A percentile compares a stretch with the other conserved stretches of the same genome.
Evolutionary conservation across 2,113 vertebrate species (phyloP).

Genomic region (Cavia porcellus): DNA sequence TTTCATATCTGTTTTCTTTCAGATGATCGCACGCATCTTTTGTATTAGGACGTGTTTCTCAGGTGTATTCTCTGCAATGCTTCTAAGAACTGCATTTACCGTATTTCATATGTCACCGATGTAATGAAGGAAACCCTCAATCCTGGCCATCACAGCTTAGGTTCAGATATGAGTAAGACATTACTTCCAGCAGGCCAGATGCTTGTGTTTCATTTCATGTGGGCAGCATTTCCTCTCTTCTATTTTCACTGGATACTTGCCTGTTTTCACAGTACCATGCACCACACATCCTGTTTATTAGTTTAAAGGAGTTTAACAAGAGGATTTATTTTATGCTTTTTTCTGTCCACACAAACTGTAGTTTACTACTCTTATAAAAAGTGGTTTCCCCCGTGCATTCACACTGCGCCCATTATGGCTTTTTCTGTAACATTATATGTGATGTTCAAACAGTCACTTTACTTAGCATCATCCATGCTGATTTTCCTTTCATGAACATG

Average conservation of each 20-base stretch:
- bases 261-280: conserved; percentile 50
- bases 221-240: conserved; percentile 71
- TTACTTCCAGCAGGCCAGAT: conserved; percentile 39
- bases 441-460: neutral
- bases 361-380: conserved; percentile 59
- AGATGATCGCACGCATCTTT: neutral
- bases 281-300: conserved; percentile 74
- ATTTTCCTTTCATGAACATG: conserved; percentile 6
- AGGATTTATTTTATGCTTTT: conserved; percentile 69
- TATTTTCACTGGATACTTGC: conserved; percentile 74
- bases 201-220: conserved; percentile 50
- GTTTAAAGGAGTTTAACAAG: conserved; percentile 73
- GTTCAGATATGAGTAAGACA: conserved; percentile 56
- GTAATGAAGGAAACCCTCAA: conserved; percentile 36
- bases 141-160: conserved; percentile 34
- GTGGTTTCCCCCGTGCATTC: neutral
- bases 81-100: neutral
- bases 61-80: neutral
- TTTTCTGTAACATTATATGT: neutral
- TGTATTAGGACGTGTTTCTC: neutral
- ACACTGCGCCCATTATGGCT: neutral
- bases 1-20: neutral
- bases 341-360: conserved; percentile 69
- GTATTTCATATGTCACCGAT: neutral
- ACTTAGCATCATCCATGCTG: neutral